phyloP scores from a whole-genome alignment of 2,888 invertebrate genomes.

The Strigamia maritima region DNA sequence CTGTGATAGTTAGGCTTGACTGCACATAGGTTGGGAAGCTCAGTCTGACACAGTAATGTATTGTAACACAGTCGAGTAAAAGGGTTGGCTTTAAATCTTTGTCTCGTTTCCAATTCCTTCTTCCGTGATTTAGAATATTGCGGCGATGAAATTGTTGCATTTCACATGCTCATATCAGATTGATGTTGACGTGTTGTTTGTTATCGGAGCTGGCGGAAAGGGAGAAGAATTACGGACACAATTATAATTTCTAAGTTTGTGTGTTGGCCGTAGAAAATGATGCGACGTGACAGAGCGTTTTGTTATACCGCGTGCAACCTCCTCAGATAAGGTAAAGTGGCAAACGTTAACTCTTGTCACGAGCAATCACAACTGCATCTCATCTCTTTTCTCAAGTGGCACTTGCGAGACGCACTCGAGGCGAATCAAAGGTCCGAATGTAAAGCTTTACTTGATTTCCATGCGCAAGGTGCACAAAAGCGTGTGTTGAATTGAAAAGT shows the following conservation, averaged over 20 bases:
- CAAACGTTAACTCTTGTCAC: conserved; percentile 27
- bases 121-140: neutral
- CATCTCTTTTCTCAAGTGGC: conserved; percentile 24
- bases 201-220: neutral
- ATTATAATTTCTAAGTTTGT: neutral
- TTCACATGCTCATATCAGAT: neutral
- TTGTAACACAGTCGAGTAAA: neutral
- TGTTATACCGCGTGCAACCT: neutral
- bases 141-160: neutral
- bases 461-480: conserved; percentile 18
- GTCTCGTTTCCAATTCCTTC: neutral
- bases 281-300: conserved; percentile 4
- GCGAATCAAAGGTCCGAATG: conserved; percentile 23
- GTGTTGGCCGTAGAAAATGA: neutral
- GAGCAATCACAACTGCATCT: conserved; percentile 4
- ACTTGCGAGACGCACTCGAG: conserved; percentile 12
- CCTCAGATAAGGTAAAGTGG: neutral
- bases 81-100: neutral
- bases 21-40: neutral
- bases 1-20: neutral
- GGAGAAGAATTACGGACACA: neutral
- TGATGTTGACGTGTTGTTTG: neutral
- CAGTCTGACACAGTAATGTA: neutral
- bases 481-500: conserved; percentile 5
- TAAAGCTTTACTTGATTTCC: conserved; percentile 21